Evolutionary conservation across 2,797 vertebrate genomes (phyloP).

Genomic region (Fringilla coelebs): DNA sequence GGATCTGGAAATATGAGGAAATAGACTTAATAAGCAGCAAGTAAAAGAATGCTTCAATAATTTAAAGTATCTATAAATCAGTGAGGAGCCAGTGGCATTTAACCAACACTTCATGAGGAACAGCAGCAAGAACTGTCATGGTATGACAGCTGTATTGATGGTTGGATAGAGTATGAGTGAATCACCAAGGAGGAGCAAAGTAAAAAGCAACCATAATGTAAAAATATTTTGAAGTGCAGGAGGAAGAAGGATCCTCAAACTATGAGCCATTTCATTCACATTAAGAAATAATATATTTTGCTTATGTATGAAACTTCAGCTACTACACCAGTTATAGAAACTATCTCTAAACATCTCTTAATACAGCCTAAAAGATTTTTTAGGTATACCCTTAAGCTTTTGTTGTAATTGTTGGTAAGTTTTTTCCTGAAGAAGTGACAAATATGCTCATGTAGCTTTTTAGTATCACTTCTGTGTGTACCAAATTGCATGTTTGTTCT

Average conservation of each 20-base stretch:
- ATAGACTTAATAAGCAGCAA: constrained; percentile 21
- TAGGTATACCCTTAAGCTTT: neutral
- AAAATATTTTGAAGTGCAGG: neutral
- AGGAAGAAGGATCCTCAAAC: neutral
- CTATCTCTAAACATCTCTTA: neutral
- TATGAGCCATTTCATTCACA: neutral
- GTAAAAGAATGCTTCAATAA: constrained; percentile 41
- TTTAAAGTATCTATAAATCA: constrained; percentile 43
- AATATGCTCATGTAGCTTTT: neutral
- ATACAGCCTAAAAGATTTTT: neutral
- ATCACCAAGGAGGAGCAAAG: neutral
- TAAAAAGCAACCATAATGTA: neutral
- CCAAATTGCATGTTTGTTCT: neutral
- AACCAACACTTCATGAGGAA: neutral
- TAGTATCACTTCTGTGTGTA: neutral
- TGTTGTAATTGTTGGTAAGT: neutral
- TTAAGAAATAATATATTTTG: neutral
- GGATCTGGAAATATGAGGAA: constrained; percentile 3
- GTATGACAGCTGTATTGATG: neutral
- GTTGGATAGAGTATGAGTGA: neutral
- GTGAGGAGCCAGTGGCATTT: neutral
- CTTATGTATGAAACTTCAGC: neutral
- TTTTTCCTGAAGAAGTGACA: neutral
- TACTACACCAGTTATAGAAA: neutral
- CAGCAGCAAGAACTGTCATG: neutral